Percentiles rank a stretch among this genome's conserved stretches.
phyloP scores from a whole-genome alignment of 2,888 invertebrate species.

The Saturnia pavonia region DNA sequence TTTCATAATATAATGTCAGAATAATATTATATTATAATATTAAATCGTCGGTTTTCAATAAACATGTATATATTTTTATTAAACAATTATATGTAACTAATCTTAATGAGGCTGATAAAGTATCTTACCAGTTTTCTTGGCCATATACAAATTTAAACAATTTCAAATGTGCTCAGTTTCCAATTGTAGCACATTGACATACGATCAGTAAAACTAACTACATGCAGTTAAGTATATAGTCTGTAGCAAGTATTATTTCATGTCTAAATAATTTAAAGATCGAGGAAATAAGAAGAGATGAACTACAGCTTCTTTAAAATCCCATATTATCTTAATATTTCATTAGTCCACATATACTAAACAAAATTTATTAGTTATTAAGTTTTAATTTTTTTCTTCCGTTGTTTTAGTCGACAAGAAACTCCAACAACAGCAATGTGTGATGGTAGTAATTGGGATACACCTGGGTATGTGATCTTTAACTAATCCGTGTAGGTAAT shows the following conservation, averaged over 20 bases:
- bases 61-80: neutral
- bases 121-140: neutral
- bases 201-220: neutral
- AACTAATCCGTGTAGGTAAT: neutral
- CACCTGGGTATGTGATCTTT: conserved; percentile 55
- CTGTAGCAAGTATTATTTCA: neutral
- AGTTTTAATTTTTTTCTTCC: conserved; percentile 20
- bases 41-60: neutral
- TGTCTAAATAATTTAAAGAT: neutral
- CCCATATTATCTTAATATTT: no score
- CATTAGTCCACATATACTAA: no score
- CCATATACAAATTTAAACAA: neutral
- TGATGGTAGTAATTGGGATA: conserved; percentile 69
- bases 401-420: conserved; percentile 64
- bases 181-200: neutral
- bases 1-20: neutral
- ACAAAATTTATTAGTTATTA: no score
- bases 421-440: conserved; percentile 72
- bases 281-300: no score
- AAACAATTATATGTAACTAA: no score
- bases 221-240: neutral
- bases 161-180: neutral
- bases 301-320: no score
- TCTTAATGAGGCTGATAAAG: neutral
- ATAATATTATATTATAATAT: neutral